A percentile compares a stretch with the other conserved stretches of the same genome.
Evolutionary conservation across 2,888 invertebrate species (phyloP).

Genomic region (Nowickia ferox): DNA sequence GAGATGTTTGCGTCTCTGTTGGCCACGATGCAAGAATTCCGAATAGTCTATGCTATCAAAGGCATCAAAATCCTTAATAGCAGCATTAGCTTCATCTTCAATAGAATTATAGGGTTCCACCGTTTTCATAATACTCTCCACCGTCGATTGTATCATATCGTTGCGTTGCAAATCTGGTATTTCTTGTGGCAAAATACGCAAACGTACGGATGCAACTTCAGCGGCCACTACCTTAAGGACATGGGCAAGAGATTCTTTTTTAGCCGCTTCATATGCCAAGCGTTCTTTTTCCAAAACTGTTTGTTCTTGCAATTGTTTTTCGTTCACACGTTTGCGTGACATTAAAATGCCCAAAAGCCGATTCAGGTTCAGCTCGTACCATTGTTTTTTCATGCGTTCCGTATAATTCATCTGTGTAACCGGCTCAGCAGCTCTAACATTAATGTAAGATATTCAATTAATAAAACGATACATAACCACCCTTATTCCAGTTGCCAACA

Average conservation of each 20-base stretch:
- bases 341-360: slow-evolving; percentile 84
- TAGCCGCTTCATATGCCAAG: slow-evolving; percentile 83
- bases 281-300: slow-evolving; percentile 88
- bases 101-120: slow-evolving; percentile 75
- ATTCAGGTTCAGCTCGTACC: slow-evolving; percentile 87
- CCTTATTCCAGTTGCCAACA: no score
- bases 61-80: slow-evolving; percentile 73
- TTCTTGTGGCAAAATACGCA: slow-evolving; percentile 83
- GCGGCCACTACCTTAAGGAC: slow-evolving; percentile 77
- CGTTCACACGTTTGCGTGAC: slow-evolving; percentile 82
- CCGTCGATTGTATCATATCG: slow-evolving; percentile 78
- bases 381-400: slow-evolving; percentile 82
- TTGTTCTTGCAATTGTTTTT: slow-evolving; percentile 84
- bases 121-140: slow-evolving; percentile 74
- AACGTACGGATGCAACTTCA: slow-evolving; percentile 79
- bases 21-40: slow-evolving; percentile 80
- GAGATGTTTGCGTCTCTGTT: slow-evolving; percentile 78
- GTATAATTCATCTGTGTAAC: slow-evolving; percentile 73
- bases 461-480: background rate
- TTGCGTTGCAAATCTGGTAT: slow-evolving; percentile 81
- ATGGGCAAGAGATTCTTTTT: slow-evolving; percentile 78
- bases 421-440: slow-evolving; percentile 59
- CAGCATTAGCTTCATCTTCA: slow-evolving; percentile 73
- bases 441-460: background rate
- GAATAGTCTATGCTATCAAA: slow-evolving; percentile 77